A percentile compares a stretch with the other conserved stretches of the same genome.
Evolutionary conservation across 2,888 invertebrate genomes (phyloP).

Genomic region (Hyalella azteca): DNA sequence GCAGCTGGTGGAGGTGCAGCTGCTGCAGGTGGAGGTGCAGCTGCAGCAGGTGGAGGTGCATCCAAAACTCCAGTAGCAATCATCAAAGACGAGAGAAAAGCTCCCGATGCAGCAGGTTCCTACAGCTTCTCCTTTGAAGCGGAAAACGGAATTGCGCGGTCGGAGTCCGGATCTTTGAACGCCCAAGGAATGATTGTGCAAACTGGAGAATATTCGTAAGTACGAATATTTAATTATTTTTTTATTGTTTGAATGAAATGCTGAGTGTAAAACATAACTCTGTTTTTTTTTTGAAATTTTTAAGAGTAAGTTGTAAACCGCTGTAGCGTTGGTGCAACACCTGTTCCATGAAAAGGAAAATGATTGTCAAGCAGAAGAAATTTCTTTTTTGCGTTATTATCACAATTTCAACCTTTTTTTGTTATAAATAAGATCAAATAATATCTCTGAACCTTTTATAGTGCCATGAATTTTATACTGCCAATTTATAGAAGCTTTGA

Average conservation of each 20-base stretch:
- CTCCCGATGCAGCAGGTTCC: slow-evolving; percentile 24
- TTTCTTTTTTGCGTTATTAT: too few species aligned
- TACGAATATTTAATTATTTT: not conserved
- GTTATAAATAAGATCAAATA: too few species aligned
- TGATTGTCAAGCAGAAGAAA: too few species aligned
- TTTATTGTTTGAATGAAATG: not conserved
- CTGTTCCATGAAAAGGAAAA: too few species aligned
- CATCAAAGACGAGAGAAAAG: not conserved
- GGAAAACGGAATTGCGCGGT: slow-evolving; percentile 41
- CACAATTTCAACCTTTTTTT: too few species aligned
- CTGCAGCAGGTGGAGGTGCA: not conserved
- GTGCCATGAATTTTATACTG: too few species aligned
- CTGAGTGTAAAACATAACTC: not conserved
- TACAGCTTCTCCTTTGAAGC: slow-evolving; percentile 46
- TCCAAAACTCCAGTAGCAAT: not conserved
- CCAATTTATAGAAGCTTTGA: too few species aligned
- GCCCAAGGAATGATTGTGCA: slow-evolving; percentile 39
- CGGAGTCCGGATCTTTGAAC: slow-evolving; percentile 32
- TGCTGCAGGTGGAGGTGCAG: not conserved
- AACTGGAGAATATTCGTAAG: slow-evolving; percentile 42
- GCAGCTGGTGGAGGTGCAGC: not conserved
- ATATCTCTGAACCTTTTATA: too few species aligned
- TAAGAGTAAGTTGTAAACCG: too few species aligned
- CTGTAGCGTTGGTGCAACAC: too few species aligned
- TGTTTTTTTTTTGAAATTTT: not conserved